Conservation (phyloP, 2,113 vertebrate genomes). For the Cygnus buccinator region DNA sequence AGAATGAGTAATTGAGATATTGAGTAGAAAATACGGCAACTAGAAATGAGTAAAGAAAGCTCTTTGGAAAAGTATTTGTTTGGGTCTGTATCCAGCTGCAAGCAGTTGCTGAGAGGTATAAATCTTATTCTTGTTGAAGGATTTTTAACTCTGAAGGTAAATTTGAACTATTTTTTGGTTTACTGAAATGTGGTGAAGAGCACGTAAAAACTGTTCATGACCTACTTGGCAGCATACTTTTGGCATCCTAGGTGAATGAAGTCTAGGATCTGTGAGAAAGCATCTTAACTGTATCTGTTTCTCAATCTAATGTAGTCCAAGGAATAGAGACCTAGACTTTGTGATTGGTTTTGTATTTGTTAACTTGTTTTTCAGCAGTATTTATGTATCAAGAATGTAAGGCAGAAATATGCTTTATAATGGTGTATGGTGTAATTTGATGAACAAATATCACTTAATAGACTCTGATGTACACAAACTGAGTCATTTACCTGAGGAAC, state of each 20-base stretch:
- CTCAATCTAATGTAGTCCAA: neutral
- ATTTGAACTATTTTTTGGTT: neutral
- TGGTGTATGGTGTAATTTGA: neutral
- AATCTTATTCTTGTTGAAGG: neutral
- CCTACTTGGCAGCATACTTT: neutral
- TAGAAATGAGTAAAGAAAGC: neutral
- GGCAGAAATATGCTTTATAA: neutral
- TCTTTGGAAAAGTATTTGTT: neutral
- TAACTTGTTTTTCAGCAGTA: no score
- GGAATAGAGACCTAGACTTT: neutral
- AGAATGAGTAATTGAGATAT: neutral
- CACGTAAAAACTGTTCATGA: neutral
- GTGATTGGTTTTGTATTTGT: neutral
- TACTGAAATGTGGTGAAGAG: neutral
- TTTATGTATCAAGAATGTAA: neutral
- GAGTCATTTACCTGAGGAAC: neutral
- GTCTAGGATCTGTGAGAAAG: neutral
- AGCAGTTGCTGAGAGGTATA: neutral
- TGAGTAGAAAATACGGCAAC: neutral
- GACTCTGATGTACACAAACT: neutral
- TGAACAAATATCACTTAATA: neutral
- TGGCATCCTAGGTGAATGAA: neutral
- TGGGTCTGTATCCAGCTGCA: neutral
- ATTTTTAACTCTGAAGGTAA: neutral
- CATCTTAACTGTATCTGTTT: neutral